Conservation (phyloP, 1,140 invertebrate species). For the Caenorhabditis remanei region DNA sequence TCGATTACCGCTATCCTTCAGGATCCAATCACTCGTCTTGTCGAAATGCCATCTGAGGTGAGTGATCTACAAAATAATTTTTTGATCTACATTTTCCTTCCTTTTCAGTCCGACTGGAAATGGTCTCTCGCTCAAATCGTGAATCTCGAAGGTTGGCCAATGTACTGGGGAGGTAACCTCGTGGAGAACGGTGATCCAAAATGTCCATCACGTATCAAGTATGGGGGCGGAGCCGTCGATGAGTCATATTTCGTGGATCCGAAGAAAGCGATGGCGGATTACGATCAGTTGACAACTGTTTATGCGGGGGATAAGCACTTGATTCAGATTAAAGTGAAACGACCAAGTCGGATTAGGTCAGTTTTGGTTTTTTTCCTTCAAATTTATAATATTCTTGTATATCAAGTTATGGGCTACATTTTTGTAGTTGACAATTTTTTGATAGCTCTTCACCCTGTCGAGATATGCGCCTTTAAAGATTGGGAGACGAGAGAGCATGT, state of each 20-base stretch:
- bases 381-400: too few species aligned
- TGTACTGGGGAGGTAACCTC: constrained; percentile 76
- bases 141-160: constrained; percentile 75
- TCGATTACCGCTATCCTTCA: constrained; percentile 77
- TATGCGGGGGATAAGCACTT: constrained; percentile 77
- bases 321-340: constrained; percentile 75
- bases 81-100: neutral
- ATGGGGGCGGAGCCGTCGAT: constrained; percentile 76
- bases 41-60: constrained; percentile 76
- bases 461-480: too few species aligned
- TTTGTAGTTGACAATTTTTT: neutral
- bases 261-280: constrained; percentile 72
- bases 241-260: constrained; percentile 75
- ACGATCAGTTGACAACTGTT: constrained; percentile 77
- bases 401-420: neutral
- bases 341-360: constrained; percentile 73
- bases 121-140: constrained; percentile 73
- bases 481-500: too few species aligned
- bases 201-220: constrained; percentile 75
- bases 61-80: neutral
- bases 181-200: constrained; percentile 77
- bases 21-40: constrained; percentile 73
- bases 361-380: neutral
- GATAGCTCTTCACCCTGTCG: too few species aligned
- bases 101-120: constrained; percentile 72